Base-by-base conservation (phyloP, 1,140 invertebrate genomes). In the Alviniconcha marisindica region DNA sequence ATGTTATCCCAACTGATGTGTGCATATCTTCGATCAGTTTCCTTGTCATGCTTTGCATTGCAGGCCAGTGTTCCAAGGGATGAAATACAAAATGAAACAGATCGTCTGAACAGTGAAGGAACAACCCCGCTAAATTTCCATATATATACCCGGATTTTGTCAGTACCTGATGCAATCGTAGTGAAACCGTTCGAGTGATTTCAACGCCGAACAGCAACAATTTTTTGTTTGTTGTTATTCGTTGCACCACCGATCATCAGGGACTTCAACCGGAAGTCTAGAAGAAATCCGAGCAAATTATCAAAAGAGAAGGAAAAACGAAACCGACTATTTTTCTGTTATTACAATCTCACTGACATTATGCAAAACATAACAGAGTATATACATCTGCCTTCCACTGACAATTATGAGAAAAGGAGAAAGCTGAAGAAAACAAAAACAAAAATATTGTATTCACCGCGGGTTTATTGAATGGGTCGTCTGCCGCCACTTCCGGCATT, bases 91-190 rank as follows among this genome's bases (percentile, higher is more conserved):
- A 66, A 51, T 1, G 15, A n/a, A n/a, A 60, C 56, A 60, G 4
- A n/a, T 24, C 18, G 3, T 24, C 4, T 4, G 18, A 12, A n/a
- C 56, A 4, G 3, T 12, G 28, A 60, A 7, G 18, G 56, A n/a
- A 60, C 24, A 15, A 60, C 15, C 18, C 7, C 54, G 28, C 12
- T 60, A n/a, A 15, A 60, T 5, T 60, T n/a, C 28, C 28, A n/a
- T 66, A 66, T 71, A 71, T 40, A 71, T 40, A 2, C 36, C 18
- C 36, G 3, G 44, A 48, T 48, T 40, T 71, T 38, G 2, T 71
- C 38, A 66, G 31, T 74, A 54, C 56, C 77, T 85, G 84, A 85
- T 85, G 84, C 84, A 85, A 85, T 78, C 18, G 2, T 18, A 21
- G 18, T 36, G 84, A 66, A 85, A 85, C 78, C 24, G 42, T 24